Base-by-base conservation (phyloP, 2,113 vertebrate genomes). In the Strigops habroptila region DNA sequence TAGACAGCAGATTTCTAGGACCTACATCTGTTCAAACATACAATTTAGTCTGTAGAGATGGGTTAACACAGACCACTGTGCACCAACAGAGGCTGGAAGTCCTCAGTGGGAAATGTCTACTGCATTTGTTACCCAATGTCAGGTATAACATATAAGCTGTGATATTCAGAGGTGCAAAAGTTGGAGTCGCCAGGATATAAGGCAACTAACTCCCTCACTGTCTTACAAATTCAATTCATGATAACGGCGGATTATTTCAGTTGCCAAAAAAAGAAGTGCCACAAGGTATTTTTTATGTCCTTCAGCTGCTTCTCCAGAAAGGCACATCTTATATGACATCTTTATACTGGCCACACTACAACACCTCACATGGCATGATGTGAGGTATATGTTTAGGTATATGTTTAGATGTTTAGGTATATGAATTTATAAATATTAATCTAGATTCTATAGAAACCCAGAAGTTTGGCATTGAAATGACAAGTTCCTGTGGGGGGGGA, bases 1-100 rank as follows among this genome's bases (percentile, higher is more conserved):
- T 59, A 88, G 86, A 86, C 62, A 79, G 77, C 52, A 69, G 81
- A n/a, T 93, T 96, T 94, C 69, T 81, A 87, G 49, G 67, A 60
- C 1, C 31, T 84, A 59, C 93, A 94, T 96, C 69, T 94, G 86
- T 91, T 84, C 53, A 93, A 94, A 96, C 62, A 84, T 60, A 68
- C 7, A 52, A 46, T 73, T 87, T 57, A 52, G 31, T 76, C 69
- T 79, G 21, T 43, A 82, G 70, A 88, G 33, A 82, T 79, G 35
- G 65, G 31, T 21, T 89, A 35, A 82, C 69, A 78, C 11, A 83
- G 69, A 71, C 62, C 33, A 78, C 59, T 39, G 2, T 69, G 35
- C 35, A 82, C 55, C 64, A 92, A 52, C 69, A 87, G 48, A 55
- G 59, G 19, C 28, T 77, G 41, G 30, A 64, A 88, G 35, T 37